Evolutionary conservation across 2,113 vertebrate genomes (phyloP), one percentile per base, ranked within the genome.

Genomic region (human): DNA sequence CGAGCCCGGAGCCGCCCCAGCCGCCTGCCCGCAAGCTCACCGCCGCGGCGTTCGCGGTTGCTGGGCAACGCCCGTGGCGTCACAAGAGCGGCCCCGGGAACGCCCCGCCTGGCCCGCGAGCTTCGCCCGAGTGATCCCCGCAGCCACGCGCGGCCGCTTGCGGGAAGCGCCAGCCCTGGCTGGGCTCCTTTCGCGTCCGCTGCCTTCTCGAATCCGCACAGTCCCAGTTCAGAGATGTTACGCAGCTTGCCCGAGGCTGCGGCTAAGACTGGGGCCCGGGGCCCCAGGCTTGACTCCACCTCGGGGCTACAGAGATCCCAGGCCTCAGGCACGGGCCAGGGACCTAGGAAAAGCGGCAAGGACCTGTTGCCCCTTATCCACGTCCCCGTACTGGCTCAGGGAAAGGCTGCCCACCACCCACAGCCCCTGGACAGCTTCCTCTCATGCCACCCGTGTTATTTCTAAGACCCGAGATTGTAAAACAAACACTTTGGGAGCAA

Each of bases 1-100:
- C 9, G 52, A 91, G 87, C 55, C 81, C 23, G 48, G 81, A 94
- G 84, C 94, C 64, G 9, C 89, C 82, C 94, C 87, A 57, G 88
- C 81, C 9, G 76, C 72, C 73, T 10, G 80, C 80, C 55, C 6
- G 5, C 86, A 68, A 87, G 95, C 81, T 17, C 40, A 78, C 61
- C 12, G 30, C 88, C 38, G 68, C 66, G 52, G 98, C 98, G 97
- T 99, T 98, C 92, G 30, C n/a, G 2, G 99, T 99, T 98, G 98
- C 99, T 43, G 75, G 95, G 99, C 97, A 98, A 99, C 81, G 16
- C 66, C 79, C 38, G 72, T 72, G 97, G 50, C 98, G 93, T 97
- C 98, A 97, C 94, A 95, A 81, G 66, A 6, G 66, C 25, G n/a
- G 64, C 25, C 52, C 8, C 0, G 79, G 0, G 55, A 40, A 38